Conservation (phyloP, 2,797 vertebrate species). For the Vireo griseus region DNA sequence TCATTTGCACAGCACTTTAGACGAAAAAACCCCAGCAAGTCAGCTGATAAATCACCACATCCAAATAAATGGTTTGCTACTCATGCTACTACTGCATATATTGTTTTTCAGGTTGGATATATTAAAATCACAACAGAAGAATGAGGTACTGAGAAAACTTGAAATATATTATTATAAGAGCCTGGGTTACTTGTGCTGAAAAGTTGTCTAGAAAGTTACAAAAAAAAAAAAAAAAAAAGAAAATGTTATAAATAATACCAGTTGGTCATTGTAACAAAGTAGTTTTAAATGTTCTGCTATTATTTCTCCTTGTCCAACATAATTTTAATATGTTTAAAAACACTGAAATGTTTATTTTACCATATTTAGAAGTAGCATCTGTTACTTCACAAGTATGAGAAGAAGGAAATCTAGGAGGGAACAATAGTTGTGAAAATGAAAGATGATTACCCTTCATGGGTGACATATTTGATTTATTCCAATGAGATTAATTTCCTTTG, state of each 20-base stretch:
- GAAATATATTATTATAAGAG: not conserved
- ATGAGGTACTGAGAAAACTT: rapidly evolving
- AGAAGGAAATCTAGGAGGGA: not conserved
- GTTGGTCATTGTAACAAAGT: not conserved
- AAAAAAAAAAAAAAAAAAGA: not conserved
- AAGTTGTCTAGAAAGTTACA: not conserved
- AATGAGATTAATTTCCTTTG: conserved; percentile 67
- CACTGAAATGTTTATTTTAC: not conserved
- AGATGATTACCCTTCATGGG: conserved; percentile 66
- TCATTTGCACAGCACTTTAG: not conserved
- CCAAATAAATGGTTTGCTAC: not conserved
- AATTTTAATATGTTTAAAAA: not conserved
- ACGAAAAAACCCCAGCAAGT: not conserved
- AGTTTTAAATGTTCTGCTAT: not conserved
- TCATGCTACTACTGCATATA: not conserved
- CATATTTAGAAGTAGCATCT: not conserved
- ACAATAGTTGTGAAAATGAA: conserved; percentile 40
- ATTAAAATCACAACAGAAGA: not conserved
- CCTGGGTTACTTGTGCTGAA: not conserved
- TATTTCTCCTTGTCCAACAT: not conserved
- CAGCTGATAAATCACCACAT: not conserved
- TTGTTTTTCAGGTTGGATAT: not conserved
- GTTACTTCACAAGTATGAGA: conserved; percentile 29
- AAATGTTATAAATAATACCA: not conserved
- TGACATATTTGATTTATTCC: conserved; percentile 73